phyloP scores from a whole-genome alignment of 2,113 vertebrate species.

The Triplophysa siluroides region DNA sequence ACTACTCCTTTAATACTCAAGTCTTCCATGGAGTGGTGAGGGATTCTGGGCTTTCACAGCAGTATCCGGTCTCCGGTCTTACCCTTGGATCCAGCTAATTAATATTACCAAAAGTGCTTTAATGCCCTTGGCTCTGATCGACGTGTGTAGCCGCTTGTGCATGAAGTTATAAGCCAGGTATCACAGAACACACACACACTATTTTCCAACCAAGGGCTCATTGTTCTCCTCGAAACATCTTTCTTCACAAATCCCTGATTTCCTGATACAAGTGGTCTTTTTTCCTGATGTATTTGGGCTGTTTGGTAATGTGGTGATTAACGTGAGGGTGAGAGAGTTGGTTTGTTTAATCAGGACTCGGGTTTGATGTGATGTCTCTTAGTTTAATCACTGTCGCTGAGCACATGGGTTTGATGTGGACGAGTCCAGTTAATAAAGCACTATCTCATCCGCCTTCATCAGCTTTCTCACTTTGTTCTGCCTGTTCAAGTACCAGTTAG shows the following conservation, averaged over 20 bases:
- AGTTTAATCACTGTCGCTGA: conserved; percentile 72
- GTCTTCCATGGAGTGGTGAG: not conserved
- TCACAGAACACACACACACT: conserved; percentile 15
- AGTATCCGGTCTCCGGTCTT: not conserved
- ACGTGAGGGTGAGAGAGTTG: conserved; percentile 60
- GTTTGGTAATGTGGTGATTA: conserved; percentile 68
- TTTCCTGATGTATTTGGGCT: conserved; percentile 55
- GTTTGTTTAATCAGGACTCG: conserved; percentile 74
- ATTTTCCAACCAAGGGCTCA: conserved; percentile 38
- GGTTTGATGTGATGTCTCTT: conserved; percentile 79
- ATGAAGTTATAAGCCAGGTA: conserved; percentile 66
- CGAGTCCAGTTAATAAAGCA: conserved; percentile 74
- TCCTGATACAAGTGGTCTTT: conserved; percentile 57
- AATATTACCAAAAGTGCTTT: conserved; percentile 55
- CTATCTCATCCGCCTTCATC: conserved; percentile 74
- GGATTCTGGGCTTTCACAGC: not conserved
- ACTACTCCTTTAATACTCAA: not conserved
- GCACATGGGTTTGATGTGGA: conserved; percentile 78
- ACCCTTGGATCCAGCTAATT: conserved; percentile 30
- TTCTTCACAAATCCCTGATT: conserved; percentile 66
- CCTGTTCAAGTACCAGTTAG: conserved; percentile 53
- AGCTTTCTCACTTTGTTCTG: conserved; percentile 64
- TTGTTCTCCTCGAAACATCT: conserved; percentile 61
- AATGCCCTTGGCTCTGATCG: conserved; percentile 64
- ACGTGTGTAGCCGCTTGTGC: conserved; percentile 68